Evolutionary conservation across 2,888 invertebrate genomes (phyloP).

Genomic region (Aproaerema taeniolella): DNA sequence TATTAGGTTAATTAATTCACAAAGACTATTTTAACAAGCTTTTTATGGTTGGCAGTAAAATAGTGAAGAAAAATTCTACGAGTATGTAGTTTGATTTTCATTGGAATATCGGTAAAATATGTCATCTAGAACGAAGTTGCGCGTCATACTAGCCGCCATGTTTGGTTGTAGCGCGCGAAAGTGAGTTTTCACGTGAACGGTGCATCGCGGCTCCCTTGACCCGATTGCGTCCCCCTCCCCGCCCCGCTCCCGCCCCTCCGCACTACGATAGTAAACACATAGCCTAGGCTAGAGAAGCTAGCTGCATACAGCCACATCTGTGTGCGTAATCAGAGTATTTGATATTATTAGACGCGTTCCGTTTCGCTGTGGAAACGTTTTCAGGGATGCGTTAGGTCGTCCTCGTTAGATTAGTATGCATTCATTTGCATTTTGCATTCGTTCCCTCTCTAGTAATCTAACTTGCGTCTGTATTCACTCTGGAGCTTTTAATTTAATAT

Average conservation of each 20-base stretch:
- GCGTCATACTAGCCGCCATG: constrained; percentile 62
- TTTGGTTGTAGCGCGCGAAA: constrained; percentile 71
- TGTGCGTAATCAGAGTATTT: constrained; percentile 23
- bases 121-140: constrained; percentile 58
- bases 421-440: background rate
- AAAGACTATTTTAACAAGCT: too few relatives aligned
- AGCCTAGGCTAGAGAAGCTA: constrained; percentile 28
- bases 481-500: too few relatives aligned
- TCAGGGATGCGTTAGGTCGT: constrained; percentile 35
- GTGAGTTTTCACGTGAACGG: constrained; percentile 75
- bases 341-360: constrained; percentile 30
- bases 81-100: too few relatives aligned
- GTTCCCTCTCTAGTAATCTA: too few relatives aligned
- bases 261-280: constrained; percentile 62
- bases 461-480: too few relatives aligned
- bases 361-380: constrained; percentile 33
- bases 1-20: too few relatives aligned
- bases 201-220: constrained; percentile 76
- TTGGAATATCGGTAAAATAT: too few relatives aligned
- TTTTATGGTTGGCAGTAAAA: too few relatives aligned
- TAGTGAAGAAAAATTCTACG: too few relatives aligned
- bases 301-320: constrained; percentile 29
- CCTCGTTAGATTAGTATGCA: background rate
- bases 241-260: constrained; percentile 25
- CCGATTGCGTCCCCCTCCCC: constrained; percentile 47